Conservation (phyloP, 2,888 invertebrate genomes). For the Escarpia spicata region DNA sequence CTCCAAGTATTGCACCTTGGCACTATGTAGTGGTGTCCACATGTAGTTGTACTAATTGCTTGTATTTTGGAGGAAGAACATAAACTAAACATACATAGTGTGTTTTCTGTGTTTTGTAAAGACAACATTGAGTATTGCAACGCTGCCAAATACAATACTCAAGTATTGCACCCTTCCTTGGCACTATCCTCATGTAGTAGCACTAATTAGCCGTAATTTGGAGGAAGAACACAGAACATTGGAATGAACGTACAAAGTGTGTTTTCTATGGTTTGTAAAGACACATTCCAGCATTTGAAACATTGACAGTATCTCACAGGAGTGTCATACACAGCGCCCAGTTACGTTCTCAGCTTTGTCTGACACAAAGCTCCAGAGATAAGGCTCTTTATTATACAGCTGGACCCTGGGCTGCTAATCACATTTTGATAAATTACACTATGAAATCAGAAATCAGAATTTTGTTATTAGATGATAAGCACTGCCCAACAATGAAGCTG, state of each 20-base stretch:
- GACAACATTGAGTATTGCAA: background rate
- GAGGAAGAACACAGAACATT: background rate
- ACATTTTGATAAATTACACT: slow-evolving; percentile 4
- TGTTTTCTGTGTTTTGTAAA: background rate
- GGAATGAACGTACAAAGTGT: background rate
- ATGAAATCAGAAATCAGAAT: slow-evolving; percentile 6
- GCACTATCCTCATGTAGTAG: background rate
- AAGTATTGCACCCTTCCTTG: background rate
- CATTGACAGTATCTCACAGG: background rate
- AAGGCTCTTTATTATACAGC: background rate
- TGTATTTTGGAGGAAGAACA: background rate
- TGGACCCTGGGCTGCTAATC: slow-evolving; percentile 4
- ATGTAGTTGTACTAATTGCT: background rate
- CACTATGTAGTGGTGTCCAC: background rate
- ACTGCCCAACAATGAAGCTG: background rate
- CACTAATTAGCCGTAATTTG: background rate
- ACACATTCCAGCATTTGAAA: background rate
- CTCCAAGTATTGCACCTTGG: background rate
- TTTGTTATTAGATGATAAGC: slow-evolving; percentile 16
- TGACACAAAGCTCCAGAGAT: background rate
- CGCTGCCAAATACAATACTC: no score
- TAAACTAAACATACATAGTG: background rate
- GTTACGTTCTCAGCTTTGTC: slow-evolving; percentile 8
- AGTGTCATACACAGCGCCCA: background rate
- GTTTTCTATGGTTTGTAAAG: background rate